Evolutionary conservation across 2,888 invertebrate species (phyloP).

Genomic region (Eupeodes latifasciatus): DNA sequence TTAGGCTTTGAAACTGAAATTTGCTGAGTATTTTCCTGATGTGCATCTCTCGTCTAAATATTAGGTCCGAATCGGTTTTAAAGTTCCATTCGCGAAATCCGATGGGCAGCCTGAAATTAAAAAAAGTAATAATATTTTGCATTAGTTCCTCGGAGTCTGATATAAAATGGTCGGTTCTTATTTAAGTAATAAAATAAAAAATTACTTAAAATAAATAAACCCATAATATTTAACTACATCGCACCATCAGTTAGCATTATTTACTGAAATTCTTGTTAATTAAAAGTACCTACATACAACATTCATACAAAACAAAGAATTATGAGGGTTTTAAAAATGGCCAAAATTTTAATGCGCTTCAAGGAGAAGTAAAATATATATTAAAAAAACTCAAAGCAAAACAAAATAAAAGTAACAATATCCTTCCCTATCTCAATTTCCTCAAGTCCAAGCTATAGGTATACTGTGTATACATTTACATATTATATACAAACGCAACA

Average conservation of each 20-base stretch:
- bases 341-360: background rate
- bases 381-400: background rate
- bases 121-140: slow-evolving; percentile 1
- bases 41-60: background rate
- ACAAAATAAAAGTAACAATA: background rate
- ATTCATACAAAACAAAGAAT: slow-evolving; percentile 1
- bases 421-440: slow-evolving; percentile 15
- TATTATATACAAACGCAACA: background rate
- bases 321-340: slow-evolving; percentile 23
- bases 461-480: no score
- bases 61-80: slow-evolving; percentile 32
- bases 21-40: slow-evolving; percentile 33
- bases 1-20: slow-evolving; percentile 46
- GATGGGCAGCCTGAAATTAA: slow-evolving; percentile 40
- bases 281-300: slow-evolving; percentile 12
- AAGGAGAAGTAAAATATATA: background rate
- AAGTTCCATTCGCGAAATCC: background rate
- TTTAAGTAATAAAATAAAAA: background rate
- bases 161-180: background rate
- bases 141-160: background rate
- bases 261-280: slow-evolving; percentile 27
- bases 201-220: slow-evolving; percentile 14
- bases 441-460: background rate
- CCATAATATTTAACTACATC: background rate
- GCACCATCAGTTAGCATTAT: slow-evolving; percentile 5